Evolutionary conservation across 2,888 invertebrate species (phyloP).

Genomic region (Ennomos erosarius): DNA sequence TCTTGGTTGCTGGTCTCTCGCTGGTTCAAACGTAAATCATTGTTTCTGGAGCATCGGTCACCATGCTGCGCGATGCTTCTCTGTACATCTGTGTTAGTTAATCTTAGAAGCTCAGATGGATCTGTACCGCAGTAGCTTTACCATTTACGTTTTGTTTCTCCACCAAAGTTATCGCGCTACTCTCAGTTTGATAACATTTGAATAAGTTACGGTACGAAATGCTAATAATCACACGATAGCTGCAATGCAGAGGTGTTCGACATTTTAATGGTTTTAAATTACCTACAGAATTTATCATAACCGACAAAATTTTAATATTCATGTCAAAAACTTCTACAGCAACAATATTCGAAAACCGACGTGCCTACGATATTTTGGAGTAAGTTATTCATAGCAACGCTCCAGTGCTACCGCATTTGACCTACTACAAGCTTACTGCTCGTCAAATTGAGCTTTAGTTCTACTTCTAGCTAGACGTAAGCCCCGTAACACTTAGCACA

Average conservation of each 20-base stretch:
- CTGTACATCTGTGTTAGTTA: background rate
- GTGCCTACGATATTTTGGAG: constrained; percentile 3
- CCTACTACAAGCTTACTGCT: constrained; percentile 9
- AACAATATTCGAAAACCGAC: background rate
- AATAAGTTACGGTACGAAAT: background rate
- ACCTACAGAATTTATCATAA: constrained; percentile 1
- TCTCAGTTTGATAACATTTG: no score
- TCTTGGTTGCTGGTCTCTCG: background rate
- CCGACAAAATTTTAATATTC: constrained; percentile 15
- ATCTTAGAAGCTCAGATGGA: no score
- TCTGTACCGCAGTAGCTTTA: no score
- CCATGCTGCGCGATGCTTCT: background rate
- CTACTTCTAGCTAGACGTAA: constrained; percentile 13
- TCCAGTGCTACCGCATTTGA: constrained; percentile 4
- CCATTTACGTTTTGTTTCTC: no score
- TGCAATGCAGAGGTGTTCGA: constrained; percentile 23
- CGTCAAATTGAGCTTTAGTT: constrained; percentile 9
- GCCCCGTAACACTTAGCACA: constrained; percentile 22
- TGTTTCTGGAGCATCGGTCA: constrained; percentile 7
- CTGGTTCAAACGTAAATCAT: constrained; percentile 32
- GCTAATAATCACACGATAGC: constrained; percentile 3
- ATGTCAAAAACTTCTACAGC: constrained; percentile 4
- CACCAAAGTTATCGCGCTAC: no score
- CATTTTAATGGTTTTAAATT: background rate
- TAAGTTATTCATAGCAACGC: constrained; percentile 2